Conservation (phyloP, 2,113 vertebrate species). For the Typhlomys cinereus region DNA sequence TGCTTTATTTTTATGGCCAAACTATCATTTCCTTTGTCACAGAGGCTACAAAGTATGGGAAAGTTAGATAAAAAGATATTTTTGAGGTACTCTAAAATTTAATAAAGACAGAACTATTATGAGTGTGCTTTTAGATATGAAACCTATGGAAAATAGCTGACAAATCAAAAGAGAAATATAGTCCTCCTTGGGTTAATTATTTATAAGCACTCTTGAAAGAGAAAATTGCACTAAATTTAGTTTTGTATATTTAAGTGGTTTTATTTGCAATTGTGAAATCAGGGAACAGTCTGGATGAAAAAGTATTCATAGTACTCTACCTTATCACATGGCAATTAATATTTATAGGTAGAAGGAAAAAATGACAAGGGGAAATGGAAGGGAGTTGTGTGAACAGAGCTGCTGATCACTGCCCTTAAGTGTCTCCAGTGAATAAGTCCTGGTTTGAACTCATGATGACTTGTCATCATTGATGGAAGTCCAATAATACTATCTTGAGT, state of each 20-base stretch:
- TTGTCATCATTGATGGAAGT: no score
- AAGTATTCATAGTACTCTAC: not conserved
- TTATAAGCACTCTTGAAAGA: not conserved
- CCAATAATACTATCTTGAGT: no score
- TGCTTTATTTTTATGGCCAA: not conserved
- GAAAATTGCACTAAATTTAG: not conserved
- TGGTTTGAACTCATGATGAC: not conserved
- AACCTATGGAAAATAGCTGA: not conserved
- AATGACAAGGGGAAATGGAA: not conserved
- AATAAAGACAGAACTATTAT: not conserved
- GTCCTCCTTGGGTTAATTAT: not conserved
- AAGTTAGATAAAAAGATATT: not conserved
- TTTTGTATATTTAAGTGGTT: not conserved
- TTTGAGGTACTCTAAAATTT: not conserved
- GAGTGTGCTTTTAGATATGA: not conserved
- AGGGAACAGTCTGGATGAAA: not conserved
- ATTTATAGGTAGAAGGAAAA: no score
- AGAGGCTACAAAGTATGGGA: not conserved
- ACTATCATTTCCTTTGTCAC: not conserved
- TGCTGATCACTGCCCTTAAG: no score
- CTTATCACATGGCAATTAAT: not conserved
- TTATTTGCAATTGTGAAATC: not conserved
- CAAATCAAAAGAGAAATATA: not conserved
- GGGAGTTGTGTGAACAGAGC: no score
- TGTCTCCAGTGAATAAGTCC: not conserved